Evolutionary conservation across 2,797 vertebrate genomes (phyloP).

Genomic region (Triplophysa bombifrons): DNA sequence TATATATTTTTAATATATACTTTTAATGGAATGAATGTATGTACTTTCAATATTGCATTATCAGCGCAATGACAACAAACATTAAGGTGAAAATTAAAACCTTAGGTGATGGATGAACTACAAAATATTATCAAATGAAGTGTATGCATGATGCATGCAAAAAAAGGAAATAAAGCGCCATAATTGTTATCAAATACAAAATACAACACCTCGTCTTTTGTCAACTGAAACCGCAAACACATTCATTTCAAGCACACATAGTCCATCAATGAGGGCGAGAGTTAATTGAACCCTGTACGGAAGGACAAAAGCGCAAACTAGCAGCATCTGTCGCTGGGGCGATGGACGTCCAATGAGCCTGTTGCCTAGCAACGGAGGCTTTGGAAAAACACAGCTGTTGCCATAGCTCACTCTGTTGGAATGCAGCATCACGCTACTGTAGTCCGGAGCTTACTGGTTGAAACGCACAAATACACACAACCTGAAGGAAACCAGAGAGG

Average conservation of each 20-base stretch:
- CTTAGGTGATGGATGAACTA: too few species aligned
- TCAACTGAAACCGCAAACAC: background rate
- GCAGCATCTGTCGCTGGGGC: conserved; percentile 65
- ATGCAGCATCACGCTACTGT: conserved; percentile 61
- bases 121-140: too few species aligned
- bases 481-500: conserved; percentile 30
- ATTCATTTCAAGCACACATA: background rate
- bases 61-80: too few species aligned
- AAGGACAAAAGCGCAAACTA: conserved; percentile 59
- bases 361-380: conserved; percentile 56
- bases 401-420: conserved; percentile 64
- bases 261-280: background rate
- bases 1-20: too few species aligned
- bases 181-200: too few species aligned
- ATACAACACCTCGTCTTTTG: too few species aligned
- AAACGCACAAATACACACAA: conserved; percentile 12
- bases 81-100: too few species aligned
- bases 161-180: too few species aligned
- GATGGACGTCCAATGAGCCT: conserved; percentile 67
- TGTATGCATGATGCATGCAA: too few species aligned
- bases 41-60: too few species aligned
- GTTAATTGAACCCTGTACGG: conserved; percentile 71
- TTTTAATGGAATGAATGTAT: too few species aligned
- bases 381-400: conserved; percentile 73
- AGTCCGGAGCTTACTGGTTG: conserved; percentile 22